Percentiles rank a stretch among this genome's conserved stretches.
These are phyloP conservation scores for Sinocyclocheilus grahami DNA, from an alignment of 2,113 vertebrate species.

Conservation along the genomic window DNA sequence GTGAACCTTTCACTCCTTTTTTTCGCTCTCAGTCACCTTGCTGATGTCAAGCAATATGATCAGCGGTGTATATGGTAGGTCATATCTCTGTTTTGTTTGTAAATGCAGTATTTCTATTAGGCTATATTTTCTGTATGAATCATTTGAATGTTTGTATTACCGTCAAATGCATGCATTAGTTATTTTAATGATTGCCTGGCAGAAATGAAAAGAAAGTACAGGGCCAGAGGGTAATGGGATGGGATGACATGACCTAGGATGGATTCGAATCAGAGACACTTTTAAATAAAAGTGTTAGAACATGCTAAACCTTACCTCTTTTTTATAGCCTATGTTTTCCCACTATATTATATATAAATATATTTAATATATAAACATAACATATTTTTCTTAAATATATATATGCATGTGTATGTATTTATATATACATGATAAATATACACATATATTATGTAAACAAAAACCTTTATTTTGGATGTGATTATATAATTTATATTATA, in stretches of 20 bases:
- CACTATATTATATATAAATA: too few species aligned
- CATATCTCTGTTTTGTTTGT: neutral
- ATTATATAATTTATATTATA: too few species aligned
- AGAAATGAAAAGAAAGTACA: neutral
- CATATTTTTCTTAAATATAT: too few species aligned
- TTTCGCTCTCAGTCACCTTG: constrained; percentile 71
- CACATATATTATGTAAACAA: too few species aligned
- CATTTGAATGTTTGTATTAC: neutral
- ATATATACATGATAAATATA: too few species aligned
- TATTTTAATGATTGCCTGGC: neutral
- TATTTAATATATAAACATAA: too few species aligned
- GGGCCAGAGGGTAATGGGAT: neutral
- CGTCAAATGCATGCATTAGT: neutral
- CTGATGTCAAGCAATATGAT: constrained; percentile 92
- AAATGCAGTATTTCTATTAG: neutral
- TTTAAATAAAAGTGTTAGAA: neutral
- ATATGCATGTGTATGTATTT: too few species aligned
- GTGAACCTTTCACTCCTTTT: constrained; percentile 52
- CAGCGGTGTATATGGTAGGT: constrained; percentile 98
- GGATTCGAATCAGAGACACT: neutral
- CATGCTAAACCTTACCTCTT: neutral
- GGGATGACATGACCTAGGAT: neutral
- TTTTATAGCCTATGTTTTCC: neutral
- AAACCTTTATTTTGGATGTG: too few species aligned
- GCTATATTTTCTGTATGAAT: neutral